Evolutionary conservation across 2,888 invertebrate species (phyloP), one percentile per base, ranked within the genome.

Genomic region (Oligia fasciuncula): DNA sequence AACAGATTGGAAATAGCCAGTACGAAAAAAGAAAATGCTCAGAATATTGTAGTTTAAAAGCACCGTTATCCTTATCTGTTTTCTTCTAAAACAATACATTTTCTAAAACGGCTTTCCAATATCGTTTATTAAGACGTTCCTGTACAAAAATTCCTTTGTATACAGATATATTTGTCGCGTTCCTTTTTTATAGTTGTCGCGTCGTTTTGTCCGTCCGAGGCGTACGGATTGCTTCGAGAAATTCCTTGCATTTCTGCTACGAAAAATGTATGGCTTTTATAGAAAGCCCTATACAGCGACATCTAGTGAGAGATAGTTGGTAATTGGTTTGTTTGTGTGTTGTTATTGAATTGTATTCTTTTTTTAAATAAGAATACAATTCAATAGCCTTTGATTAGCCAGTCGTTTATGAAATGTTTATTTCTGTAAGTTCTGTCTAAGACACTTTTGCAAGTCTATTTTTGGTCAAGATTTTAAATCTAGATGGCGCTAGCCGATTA

Each of bases 61-160:
- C 17, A 29, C 40, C 29, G 3, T 49, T 57, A 49, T 23, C 4
- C 11, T 17, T 57, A 60, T 19, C 54, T 49, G 13, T 72, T 67
- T 72, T 46, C 29, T 29, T 71, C 13, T 29, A 68, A 87, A 87
- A 74, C 71, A 74, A 85, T 72, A 79, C 71, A 63, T 69, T 79
- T 87, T 72, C 76, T 75, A 73, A 79, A 87, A 80, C 73, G 77
- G 77, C 40, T 51, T 57, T 76, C 73, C 85, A 85, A 87, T 87
- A 85, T 71, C 80, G 73, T 85, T 80, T 87, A 85, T 85, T 78
- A 85, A 85, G 85, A 85, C 80, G 80, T 85, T 87, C 85, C n/a
- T 65, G 57, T 76, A 84, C 67, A 85, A 87, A 87, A 77, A 85
- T 80, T 87, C 85, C 77, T 85, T 84, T 80, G 85, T 85, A 68